Evolutionary conservation across 1,140 invertebrate species (phyloP).

Genomic region (Magallana ariakensis): DNA sequence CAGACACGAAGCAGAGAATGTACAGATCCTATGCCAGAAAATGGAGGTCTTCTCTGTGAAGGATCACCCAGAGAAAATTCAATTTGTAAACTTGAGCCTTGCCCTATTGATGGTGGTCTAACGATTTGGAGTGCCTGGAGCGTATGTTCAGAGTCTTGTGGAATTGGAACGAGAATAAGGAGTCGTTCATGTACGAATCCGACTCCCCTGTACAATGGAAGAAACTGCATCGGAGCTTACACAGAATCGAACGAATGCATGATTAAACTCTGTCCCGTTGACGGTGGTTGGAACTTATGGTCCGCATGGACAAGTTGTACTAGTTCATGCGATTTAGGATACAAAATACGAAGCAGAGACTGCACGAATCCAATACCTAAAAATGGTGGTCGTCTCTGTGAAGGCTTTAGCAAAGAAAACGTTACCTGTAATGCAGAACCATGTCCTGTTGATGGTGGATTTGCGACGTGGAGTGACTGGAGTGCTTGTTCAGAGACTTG

Average conservation of each 20-base stretch:
- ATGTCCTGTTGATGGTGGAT: conserved; percentile 33
- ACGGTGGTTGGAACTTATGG: conserved; percentile 64
- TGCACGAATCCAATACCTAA: not conserved
- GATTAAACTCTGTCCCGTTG: conserved; percentile 1
- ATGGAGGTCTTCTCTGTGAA: not conserved
- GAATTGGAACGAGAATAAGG: conserved; percentile 86
- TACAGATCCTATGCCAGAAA: not conserved
- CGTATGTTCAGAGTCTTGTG: conserved; percentile 77
- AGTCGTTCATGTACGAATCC: conserved; percentile 85
- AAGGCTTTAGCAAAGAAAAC: not conserved
- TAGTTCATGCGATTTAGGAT: conserved; percentile 64
- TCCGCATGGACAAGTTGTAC: conserved; percentile 61
- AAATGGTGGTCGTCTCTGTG: conserved; percentile 2
- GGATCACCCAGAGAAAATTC: not conserved
- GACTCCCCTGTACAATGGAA: conserved; percentile 78
- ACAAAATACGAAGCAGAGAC: not conserved
- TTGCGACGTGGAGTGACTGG: conserved; percentile 66
- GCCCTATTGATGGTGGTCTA: conserved; percentile 26
- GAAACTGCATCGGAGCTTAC: conserved; percentile 83
- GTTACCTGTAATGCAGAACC: not conserved
- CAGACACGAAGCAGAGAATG: not conserved
- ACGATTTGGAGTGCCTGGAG: conserved; percentile 68
- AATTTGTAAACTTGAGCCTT: not conserved
- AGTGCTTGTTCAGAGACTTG: conserved; percentile 69
- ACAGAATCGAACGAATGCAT: conserved; percentile 76